Base-by-base conservation (phyloP, 2,113 vertebrate genomes). In the Podilymbus podiceps region DNA sequence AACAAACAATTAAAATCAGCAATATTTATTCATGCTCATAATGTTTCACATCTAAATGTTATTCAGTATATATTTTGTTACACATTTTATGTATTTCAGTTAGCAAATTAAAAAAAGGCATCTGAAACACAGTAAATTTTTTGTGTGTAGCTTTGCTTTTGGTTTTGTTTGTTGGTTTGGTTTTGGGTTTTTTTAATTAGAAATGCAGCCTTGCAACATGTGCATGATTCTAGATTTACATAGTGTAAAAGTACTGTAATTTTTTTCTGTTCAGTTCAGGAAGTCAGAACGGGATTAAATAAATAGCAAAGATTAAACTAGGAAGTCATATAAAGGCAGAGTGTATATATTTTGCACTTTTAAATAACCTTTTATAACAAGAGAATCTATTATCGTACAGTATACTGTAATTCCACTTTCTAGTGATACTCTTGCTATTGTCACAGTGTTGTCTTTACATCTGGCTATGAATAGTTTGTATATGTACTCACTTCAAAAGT, bases 281-380 rank as follows among this genome's bases (percentile, higher is more conserved):
- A 96, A 92, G 56, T 90, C 76, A 86, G 60, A 93, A 90, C 63
- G 18, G 11, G 47, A 79, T 94, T 93, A 90, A 90, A 62, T 69
- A 92, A 84, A 15, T 30, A 84, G 47, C 35, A 82, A 85, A 92
- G 73, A 75, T 44, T 67, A 89, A 95, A 78, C 22, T 64, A 56
- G 52, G 49, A 84, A 84, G 83, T 88, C 84, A 89, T 67, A 58
- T 55, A 89, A 89, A 89, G 68, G 40, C 66, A 92, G 69, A 95
- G 35, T 95, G 95, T 93, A 87, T 92, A 93, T 97, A 96, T 97
- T 96, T 97, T 97, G 69, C 89, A 97, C 89, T 96, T 97, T 97
- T 87, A 92, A 93, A 95, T 84, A 92, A 87, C 18, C 53, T 97
- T 97, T 97, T 97, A 40, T 96, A 97, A 86, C 9, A 89, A 94